phyloP scores from a whole-genome alignment of 2,797 vertebrate genomes.

The Dicrostonyx torquatus region DNA sequence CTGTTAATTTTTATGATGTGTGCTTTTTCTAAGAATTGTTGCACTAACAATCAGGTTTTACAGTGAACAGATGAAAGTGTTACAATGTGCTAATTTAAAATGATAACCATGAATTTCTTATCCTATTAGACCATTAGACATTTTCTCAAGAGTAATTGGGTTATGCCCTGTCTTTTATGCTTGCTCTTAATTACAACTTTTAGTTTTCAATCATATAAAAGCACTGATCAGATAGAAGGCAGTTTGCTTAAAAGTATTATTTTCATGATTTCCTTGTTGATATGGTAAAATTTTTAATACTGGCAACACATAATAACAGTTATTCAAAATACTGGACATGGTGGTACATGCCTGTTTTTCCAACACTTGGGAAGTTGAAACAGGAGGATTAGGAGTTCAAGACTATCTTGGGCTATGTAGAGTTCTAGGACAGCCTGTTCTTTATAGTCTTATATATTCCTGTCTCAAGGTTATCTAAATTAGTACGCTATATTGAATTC shows the following conservation, averaged over 20 bases:
- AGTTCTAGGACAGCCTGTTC: background rate
- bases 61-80: constrained; percentile 5
- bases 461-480: background rate
- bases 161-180: constrained; percentile 31
- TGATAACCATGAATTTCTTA: constrained; percentile 33
- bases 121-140: background rate
- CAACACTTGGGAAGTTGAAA: background rate
- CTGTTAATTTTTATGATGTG: background rate
- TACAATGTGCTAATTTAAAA: constrained; percentile 50
- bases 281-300: constrained; percentile 11
- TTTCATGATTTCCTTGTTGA: constrained; percentile 46
- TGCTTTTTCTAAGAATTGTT: constrained; percentile 32
- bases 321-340: background rate
- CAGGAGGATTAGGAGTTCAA: background rate
- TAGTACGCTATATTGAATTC: constrained; percentile 33
- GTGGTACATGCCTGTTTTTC: background rate
- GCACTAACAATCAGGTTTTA: background rate
- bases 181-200: constrained; percentile 54
- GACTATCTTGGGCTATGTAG: background rate
- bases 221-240: constrained; percentile 46
- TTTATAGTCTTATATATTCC: background rate
- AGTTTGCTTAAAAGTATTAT: constrained; percentile 47
- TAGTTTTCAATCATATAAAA: constrained; percentile 42
- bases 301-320: background rate
- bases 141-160: background rate